Evolutionary conservation across 2,888 invertebrate species (phyloP).

Genomic region (Drymonia ruficornis): DNA sequence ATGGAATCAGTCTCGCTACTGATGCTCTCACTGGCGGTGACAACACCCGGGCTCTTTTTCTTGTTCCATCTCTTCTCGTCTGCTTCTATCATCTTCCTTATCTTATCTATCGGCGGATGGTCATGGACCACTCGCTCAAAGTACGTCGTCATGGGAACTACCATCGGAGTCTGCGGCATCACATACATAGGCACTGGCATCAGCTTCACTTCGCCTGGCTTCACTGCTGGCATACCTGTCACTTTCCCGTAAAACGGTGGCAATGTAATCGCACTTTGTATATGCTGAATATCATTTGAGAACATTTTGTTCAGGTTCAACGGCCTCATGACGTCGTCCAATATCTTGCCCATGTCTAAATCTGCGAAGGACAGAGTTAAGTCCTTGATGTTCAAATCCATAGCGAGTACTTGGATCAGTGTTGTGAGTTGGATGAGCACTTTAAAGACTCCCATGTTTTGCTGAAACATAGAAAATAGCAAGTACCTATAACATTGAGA

Average conservation of each 20-base stretch:
- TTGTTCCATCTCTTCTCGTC: constrained; percentile 26
- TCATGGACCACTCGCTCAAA: constrained; percentile 67
- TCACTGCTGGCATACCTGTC: background rate
- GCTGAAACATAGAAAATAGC: background rate
- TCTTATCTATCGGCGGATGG: constrained; percentile 60
- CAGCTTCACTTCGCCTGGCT: background rate
- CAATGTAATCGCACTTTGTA: background rate
- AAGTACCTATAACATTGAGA: too few relatives aligned
- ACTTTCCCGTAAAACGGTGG: background rate
- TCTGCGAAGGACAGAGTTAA: constrained; percentile 1
- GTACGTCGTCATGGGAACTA: constrained; percentile 53
- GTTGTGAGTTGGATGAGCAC: background rate
- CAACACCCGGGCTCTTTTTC: too few relatives aligned
- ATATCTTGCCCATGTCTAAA: background rate
- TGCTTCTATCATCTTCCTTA: constrained; percentile 47
- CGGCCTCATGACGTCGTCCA: background rate
- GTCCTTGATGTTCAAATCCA: background rate
- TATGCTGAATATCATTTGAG: background rate
- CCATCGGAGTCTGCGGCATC: constrained; percentile 41
- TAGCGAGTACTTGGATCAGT: background rate
- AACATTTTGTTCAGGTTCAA: background rate
- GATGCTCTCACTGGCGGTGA: constrained; percentile 2
- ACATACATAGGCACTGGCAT: constrained; percentile 26
- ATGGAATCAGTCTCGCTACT: constrained; percentile 8
- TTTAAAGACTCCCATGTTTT: background rate